Evolutionary conservation across 1,140 invertebrate genomes (phyloP).

Genomic region (Drosophila hydei): DNA sequence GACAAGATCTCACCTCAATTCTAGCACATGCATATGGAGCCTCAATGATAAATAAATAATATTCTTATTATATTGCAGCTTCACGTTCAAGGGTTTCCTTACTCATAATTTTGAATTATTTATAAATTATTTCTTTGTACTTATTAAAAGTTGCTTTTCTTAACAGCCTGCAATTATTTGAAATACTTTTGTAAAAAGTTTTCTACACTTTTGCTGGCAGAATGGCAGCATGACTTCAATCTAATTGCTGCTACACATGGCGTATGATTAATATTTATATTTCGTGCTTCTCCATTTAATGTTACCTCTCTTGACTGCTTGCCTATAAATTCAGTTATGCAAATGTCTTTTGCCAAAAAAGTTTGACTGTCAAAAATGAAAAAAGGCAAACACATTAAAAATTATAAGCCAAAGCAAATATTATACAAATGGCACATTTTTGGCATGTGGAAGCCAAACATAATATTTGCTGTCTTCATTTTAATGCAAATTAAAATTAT

Average conservation of each 20-base stretch:
- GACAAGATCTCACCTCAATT: background rate
- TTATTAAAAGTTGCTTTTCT: background rate
- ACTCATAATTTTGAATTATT: too few relatives aligned
- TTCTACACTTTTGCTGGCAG: constrained; percentile 8
- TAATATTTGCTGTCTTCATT: constrained; percentile 50
- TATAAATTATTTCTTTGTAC: background rate
- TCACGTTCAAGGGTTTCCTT: too few relatives aligned
- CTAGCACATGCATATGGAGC: background rate
- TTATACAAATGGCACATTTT: constrained; percentile 18
- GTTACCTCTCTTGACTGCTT: constrained; percentile 33
- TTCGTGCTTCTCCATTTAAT: constrained; percentile 69
- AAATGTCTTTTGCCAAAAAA: constrained; percentile 53
- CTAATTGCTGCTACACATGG: constrained; percentile 67
- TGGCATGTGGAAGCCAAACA: constrained; percentile 6
- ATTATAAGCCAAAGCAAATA: constrained; percentile 2
- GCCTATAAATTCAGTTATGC: constrained; percentile 67
- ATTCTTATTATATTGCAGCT: too few relatives aligned
- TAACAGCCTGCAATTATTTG: background rate
- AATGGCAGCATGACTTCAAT: constrained; percentile 12
- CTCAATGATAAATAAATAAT: background rate
- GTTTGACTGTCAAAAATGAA: constrained; percentile 11
- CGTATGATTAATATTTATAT: constrained; percentile 77
- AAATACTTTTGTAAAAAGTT: constrained; percentile 5
- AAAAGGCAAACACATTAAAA: background rate
- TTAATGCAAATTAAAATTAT: constrained; percentile 76